A percentile compares a stretch with the other conserved stretches of the same genome.
Evolutionary conservation across 2,888 invertebrate species (phyloP).

Genomic region (Chloroclystis v-ata): DNA sequence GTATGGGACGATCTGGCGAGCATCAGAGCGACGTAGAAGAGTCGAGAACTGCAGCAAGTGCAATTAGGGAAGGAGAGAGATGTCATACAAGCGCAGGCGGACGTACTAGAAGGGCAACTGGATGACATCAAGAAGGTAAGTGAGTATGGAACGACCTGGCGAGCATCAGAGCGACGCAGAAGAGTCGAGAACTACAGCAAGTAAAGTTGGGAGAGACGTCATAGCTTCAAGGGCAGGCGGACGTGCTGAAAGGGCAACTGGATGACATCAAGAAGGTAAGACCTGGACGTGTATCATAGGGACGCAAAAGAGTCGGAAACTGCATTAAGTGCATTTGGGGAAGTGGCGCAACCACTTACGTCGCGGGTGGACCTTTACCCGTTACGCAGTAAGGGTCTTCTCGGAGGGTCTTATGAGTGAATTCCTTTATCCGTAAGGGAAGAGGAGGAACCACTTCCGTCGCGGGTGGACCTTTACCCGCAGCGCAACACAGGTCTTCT

Average conservation of each 20-base stretch:
- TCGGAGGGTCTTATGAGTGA: too few species aligned
- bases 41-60: slow-evolving; percentile 36
- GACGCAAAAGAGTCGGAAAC: neutral
- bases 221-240: slow-evolving; percentile 36
- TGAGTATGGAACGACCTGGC: slow-evolving; percentile 46
- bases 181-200: slow-evolving; percentile 32
- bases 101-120: neutral
- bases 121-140: slow-evolving; percentile 50
- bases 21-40: slow-evolving; percentile 3
- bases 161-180: slow-evolving; percentile 20
- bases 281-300: slow-evolving; percentile 44
- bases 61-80: slow-evolving; percentile 62
- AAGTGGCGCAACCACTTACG: slow-evolving; percentile 54
- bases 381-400: too few species aligned
- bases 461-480: too few species aligned
- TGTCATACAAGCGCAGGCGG: slow-evolving; percentile 35
- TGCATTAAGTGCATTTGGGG: slow-evolving; percentile 60
- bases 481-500: too few species aligned
- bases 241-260: neutral
- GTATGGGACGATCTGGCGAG: slow-evolving; percentile 53
- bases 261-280: slow-evolving; percentile 53
- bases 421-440: too few species aligned
- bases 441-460: slow-evolving; percentile 53
- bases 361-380: too few species aligned
- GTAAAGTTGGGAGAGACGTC: slow-evolving; percentile 55